Evolutionary conservation across 2,113 vertebrate genomes (phyloP).

Genomic region (Pluvialis apricaria): DNA sequence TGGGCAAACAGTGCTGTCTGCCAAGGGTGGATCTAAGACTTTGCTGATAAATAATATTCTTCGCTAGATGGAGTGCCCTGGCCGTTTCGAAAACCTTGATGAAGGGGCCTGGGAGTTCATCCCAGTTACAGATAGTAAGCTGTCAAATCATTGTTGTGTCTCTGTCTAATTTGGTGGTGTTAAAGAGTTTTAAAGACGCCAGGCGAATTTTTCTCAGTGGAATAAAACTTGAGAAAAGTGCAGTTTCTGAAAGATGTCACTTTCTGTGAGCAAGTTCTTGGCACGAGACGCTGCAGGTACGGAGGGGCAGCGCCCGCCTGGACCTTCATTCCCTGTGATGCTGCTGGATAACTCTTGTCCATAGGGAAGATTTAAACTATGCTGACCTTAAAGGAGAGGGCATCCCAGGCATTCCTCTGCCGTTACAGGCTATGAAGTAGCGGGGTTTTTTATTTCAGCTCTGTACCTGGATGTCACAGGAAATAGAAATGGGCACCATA

Average conservation of each 20-base stretch:
- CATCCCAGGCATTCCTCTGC: background rate
- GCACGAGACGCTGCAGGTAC: accelerated
- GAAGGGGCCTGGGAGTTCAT: background rate
- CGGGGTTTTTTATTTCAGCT: background rate
- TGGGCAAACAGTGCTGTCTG: background rate
- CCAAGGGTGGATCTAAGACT: background rate
- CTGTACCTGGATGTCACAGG: background rate
- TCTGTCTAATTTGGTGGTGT: background rate
- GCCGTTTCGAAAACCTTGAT: background rate
- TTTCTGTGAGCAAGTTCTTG: background rate
- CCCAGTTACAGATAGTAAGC: background rate
- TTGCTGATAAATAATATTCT: background rate
- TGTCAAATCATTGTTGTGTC: background rate
- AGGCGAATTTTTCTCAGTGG: background rate
- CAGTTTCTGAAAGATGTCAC: background rate
- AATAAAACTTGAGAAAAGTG: background rate
- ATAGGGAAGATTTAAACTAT: background rate
- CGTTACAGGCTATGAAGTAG: background rate
- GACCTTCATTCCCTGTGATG: background rate
- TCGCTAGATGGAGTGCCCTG: background rate
- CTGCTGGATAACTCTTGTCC: background rate
- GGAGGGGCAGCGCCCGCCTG: background rate
- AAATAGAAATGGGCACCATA: background rate
- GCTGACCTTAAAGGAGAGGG: background rate
- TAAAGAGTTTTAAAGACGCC: background rate